A percentile compares a stretch with the other conserved stretches of the same genome.
phyloP scores from a whole-genome alignment of 2,113 vertebrate species.

The Bolborhynchus lineola region DNA sequence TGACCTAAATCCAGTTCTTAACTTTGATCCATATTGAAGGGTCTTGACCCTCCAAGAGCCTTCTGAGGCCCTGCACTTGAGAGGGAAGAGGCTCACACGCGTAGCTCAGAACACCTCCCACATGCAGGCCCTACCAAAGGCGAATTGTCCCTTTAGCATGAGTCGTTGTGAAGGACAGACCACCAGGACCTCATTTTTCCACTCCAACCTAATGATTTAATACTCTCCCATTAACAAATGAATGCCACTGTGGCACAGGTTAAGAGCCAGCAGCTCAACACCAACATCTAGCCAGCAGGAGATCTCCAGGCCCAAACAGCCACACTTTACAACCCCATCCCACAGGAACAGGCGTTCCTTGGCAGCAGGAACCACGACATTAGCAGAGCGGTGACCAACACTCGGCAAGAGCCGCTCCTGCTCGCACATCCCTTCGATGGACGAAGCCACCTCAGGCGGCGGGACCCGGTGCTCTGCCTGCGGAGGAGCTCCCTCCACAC shows the following conservation, averaged over 20 bases:
- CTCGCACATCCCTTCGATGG: fast-evolving
- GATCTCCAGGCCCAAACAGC: fast-evolving
- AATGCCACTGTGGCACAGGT: fast-evolving
- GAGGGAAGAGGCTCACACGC: fast-evolving
- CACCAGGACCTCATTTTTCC: not conserved
- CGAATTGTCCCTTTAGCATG: fast-evolving
- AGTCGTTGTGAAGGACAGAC: not conserved
- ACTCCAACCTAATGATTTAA: not conserved
- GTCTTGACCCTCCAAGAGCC: not conserved
- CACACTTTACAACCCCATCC: fast-evolving
- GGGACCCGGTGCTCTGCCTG: fast-evolving
- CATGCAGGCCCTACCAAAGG: not conserved
- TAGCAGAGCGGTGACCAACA: fast-evolving
- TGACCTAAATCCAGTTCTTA: not conserved
- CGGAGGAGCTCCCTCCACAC: fast-evolving
- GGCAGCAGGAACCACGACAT: fast-evolving
- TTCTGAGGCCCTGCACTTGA: not conserved
- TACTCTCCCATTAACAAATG: fast-evolving
- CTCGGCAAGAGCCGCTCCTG: not conserved
- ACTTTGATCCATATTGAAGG: no score
- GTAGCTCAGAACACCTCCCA: fast-evolving
- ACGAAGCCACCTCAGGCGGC: fast-evolving
- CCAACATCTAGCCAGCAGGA: not conserved
- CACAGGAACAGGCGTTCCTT: fast-evolving
- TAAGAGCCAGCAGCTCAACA: fast-evolving